These are phyloP conservation scores for Cercocebus atys DNA, from an alignment of 2,113 vertebrate species.

Conservation along the genomic window DNA sequence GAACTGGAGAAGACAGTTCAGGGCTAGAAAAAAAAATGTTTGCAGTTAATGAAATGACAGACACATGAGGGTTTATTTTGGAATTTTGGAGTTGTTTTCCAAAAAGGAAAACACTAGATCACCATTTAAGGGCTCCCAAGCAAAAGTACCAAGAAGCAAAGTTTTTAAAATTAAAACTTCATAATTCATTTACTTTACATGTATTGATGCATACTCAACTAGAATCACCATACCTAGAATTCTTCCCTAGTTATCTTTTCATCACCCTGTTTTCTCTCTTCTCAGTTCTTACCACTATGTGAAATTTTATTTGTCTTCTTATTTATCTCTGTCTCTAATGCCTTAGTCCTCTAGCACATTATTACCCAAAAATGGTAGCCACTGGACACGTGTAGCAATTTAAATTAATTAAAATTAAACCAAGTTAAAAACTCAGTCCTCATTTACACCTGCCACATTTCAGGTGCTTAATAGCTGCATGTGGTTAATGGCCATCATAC, in stretches of 20 bases:
- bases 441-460: not conserved
- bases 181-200: not conserved
- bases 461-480: not conserved
- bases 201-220: not conserved
- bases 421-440: conserved; percentile 10
- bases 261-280: conserved; percentile 1
- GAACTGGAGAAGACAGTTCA: conserved; percentile 77
- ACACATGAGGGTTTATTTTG: conserved; percentile 15
- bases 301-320: conserved; percentile 5
- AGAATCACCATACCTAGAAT: not conserved
- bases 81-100: not conserved
- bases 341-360: not conserved
- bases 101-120: not conserved
- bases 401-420: conserved; percentile 8
- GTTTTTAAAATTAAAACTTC: not conserved
- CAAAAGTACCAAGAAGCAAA: not conserved
- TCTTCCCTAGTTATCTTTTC: not conserved
- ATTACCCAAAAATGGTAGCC: not conserved
- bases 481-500: not conserved
- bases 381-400: not conserved
- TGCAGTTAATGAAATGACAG: conserved; percentile 59
- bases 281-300: not conserved
- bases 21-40: conserved; percentile 63
- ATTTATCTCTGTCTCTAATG: not conserved
- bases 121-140: not conserved